Evolutionary conservation across 2,888 invertebrate species (phyloP), one percentile per base, ranked within the genome.

Genomic region (Drosophila ezoana): DNA sequence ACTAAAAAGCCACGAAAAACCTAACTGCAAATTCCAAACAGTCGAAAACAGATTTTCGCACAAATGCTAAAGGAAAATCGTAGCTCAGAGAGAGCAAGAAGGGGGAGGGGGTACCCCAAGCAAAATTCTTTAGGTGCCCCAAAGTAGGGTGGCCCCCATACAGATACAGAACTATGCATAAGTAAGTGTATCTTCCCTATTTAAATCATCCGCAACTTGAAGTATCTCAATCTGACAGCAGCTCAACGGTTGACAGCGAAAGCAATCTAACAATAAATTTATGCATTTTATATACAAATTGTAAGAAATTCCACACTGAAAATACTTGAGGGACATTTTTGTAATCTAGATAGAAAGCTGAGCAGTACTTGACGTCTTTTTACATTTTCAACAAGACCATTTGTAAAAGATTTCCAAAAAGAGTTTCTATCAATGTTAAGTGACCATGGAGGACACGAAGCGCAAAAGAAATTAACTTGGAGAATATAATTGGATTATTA

Each of bases 31-130:
- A 81, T 72, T 70, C 61, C 69, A 48, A 61, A 59, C 72, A 81
- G 82, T 85, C 80, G 69, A 76, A 76, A 82, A 82, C 86, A 82
- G 82, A 80, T 82, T 83, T 80, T 59, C 47, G 59, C 56, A 52
- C 57, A 73, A 76, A 66, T 56, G 47, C 57, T 48, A 63, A 68
- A 62, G 44, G 43, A 45, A 59, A 47, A 66, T 38, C 43, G 28
- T 37, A 59, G 41, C 44, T 38, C n/a, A 10, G 13, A 40, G 18
- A 28, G 0, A 32, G 18, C 10, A 13, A 10, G 9, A 57, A n/a
- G 32, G 0, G 10, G 14, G 3, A 37, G 32, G 14, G 0, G 8
- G 28, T 20, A 20, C 5, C 20, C 20, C 20, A 23, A 28, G 28
- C 2, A 28, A 28, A 28, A 8, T 28, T 28, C 28, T 28, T 8